These are phyloP conservation scores for Aselliscus stoliczkanus DNA, from an alignment of 2,797 vertebrate species.

Conservation along the genomic window DNA sequence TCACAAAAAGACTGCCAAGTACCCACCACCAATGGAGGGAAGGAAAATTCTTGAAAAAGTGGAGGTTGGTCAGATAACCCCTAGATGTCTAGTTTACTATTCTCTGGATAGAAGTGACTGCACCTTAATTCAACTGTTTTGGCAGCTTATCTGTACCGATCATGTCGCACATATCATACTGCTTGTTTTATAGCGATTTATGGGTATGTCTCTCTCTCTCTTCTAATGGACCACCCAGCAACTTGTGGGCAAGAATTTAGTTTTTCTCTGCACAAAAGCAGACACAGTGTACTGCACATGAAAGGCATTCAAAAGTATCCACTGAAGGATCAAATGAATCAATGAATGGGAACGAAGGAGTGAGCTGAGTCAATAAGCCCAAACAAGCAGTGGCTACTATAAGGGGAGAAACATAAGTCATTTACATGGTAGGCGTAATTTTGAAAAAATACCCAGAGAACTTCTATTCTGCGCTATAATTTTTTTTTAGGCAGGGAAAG, in stretches of 20 bases:
- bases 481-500: constrained; percentile 68
- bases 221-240: background rate
- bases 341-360: background rate
- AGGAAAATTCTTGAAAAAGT: background rate
- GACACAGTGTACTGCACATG: background rate
- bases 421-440: background rate
- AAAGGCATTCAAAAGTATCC: background rate
- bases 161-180: background rate
- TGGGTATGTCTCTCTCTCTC: background rate
- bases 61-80: background rate
- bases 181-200: background rate
- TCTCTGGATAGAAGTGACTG: background rate
- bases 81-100: background rate
- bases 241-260: background rate
- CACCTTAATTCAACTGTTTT: background rate
- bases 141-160: background rate
- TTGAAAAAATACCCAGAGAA: background rate
- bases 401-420: background rate
- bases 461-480: background rate
- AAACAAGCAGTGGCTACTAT: background rate
- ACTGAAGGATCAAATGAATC: background rate
- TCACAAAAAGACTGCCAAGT: background rate
- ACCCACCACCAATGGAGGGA: background rate
- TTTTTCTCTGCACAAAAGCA: background rate
- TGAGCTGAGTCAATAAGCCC: background rate